Percentiles rank a stretch among this genome's conserved stretches.
These are phyloP conservation scores for Cirrhinus mrigala DNA, from an alignment of 2,797 vertebrate species.

Conservation along the genomic window DNA sequence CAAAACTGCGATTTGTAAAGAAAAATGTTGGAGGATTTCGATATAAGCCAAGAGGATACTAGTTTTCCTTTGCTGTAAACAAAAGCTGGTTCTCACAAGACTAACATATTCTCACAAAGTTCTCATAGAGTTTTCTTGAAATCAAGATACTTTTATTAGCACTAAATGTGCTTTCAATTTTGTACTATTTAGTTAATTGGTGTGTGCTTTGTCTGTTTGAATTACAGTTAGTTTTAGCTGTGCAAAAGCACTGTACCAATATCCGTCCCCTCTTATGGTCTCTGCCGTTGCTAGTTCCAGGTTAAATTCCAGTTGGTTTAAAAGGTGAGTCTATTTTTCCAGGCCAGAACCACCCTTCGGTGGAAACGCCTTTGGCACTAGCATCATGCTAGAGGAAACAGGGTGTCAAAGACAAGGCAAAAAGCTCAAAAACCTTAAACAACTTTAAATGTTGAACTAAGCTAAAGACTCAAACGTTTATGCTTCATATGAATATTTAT, in stretches of 20 bases:
- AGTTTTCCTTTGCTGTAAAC: too few relatives aligned
- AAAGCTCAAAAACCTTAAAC: not conserved
- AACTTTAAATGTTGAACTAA: not conserved
- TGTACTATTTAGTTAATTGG: not conserved
- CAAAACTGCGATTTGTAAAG: too few relatives aligned
- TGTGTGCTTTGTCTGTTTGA: not conserved
- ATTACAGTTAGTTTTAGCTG: not conserved
- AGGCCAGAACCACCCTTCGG: not conserved
- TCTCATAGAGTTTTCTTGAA: not conserved
- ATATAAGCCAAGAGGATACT: too few relatives aligned
- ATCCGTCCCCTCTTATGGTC: too few relatives aligned
- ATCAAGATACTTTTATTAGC: not conserved
- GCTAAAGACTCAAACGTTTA: not conserved
- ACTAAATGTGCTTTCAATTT: too few relatives aligned
- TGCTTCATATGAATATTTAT: not conserved
- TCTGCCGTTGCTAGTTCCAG: not conserved
- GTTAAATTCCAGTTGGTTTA: not conserved
- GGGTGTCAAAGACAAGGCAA: not conserved
- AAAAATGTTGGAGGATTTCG: too few relatives aligned
- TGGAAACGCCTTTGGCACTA: not conserved
- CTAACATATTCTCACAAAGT: not conserved
- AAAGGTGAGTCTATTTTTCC: slow-evolving; percentile 1
- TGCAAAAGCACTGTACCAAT: too few relatives aligned
- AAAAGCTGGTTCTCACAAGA: too few relatives aligned
- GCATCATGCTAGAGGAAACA: not conserved